A percentile compares a stretch with the other conserved stretches of the same genome.
Conservation (phyloP, 30 jellyfish, hydroid and myxozoan genomes). For the Pelagia noctiluca region DNA sequence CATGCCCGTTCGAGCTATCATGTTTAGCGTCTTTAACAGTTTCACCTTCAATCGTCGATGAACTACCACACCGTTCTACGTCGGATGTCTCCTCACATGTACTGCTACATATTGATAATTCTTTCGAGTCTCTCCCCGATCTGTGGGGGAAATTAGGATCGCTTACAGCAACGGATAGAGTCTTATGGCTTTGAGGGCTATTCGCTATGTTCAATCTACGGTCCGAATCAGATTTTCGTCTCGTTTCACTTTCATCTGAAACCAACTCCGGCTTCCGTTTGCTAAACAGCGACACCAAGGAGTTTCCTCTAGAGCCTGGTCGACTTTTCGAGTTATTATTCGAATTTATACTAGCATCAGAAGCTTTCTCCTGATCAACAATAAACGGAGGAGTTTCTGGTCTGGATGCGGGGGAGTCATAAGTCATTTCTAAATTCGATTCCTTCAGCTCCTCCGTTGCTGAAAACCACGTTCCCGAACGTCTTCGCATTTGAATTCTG, state of each 20-base stretch:
- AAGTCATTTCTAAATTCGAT: constrained; percentile 38
- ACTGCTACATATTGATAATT: constrained; percentile 23
- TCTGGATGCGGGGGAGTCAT: constrained; percentile 8
- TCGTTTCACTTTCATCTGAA: constrained; percentile 30
- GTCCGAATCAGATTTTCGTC: constrained; percentile 62
- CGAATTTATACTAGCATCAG: constrained; percentile 17
- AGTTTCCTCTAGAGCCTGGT: neutral
- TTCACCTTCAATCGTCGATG: constrained; percentile 7
- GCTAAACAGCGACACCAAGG: constrained; percentile 51
- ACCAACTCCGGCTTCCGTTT: constrained; percentile 45
- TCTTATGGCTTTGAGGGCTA: constrained; percentile 12
- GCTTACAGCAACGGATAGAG: constrained; percentile 34
- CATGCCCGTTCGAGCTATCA: constrained; percentile 18
- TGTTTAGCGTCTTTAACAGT: neutral
- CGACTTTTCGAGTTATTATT: constrained; percentile 37
- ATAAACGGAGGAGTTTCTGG: constrained; percentile 31
- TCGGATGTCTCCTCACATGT: constrained; percentile 47
- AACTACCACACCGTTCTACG: neutral
- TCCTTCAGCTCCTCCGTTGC: constrained; percentile 31
- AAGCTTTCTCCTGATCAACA: constrained; percentile 17
- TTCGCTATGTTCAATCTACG: neutral
- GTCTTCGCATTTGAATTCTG: constrained; percentile 64
- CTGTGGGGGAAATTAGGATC: constrained; percentile 47
- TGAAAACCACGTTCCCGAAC: constrained; percentile 74
- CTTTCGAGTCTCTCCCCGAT: constrained; percentile 54